Conservation (phyloP, 2,113 vertebrate genomes). For the Ammodytes marinus region DNA sequence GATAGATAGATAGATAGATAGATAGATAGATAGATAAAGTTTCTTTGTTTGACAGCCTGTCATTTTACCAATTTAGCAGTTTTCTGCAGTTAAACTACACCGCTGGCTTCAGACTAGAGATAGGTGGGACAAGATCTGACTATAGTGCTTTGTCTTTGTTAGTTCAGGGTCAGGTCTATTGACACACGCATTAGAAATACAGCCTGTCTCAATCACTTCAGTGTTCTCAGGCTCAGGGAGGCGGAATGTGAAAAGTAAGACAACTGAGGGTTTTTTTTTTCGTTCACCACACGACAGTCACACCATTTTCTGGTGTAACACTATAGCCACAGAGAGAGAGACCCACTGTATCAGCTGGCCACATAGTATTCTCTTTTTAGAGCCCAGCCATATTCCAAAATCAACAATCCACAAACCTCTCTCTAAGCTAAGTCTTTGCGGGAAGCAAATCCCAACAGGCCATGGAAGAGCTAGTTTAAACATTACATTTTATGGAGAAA, state of each 20-base stretch:
- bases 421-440: constrained; percentile 48
- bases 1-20: no score
- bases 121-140: not conserved
- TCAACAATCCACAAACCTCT: constrained; percentile 63
- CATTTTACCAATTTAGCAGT: not conserved
- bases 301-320: constrained; percentile 22
- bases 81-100: no score
- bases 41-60: not conserved
- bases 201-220: not conserved
- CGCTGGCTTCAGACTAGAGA: not conserved
- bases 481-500: constrained; percentile 16
- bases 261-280: constrained; percentile 24
- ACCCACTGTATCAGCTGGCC: constrained; percentile 27
- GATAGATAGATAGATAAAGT: no score
- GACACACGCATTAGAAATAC: not conserved
- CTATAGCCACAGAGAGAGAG: not conserved
- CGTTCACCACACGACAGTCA: constrained; percentile 27
- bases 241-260: constrained; percentile 25
- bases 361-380: constrained; percentile 29
- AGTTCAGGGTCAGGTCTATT: not conserved
- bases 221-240: not conserved
- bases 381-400: constrained; percentile 31
- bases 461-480: constrained; percentile 38
- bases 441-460: constrained; percentile 39
- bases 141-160: not conserved